Conservation (phyloP, 2,113 vertebrate genomes). For the Erinaceus europaeus region DNA sequence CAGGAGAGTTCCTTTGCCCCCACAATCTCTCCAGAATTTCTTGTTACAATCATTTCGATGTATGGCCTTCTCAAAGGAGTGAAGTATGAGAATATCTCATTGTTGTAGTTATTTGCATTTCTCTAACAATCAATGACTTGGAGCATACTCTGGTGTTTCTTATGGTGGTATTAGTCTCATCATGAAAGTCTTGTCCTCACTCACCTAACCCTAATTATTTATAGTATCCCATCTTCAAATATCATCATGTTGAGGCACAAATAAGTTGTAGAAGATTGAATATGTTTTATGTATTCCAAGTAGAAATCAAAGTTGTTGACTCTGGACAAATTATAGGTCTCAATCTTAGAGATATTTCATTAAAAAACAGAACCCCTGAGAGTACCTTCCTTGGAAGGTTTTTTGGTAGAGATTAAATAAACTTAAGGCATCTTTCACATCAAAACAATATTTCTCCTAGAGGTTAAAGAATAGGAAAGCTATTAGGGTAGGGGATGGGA, state of each 20-base stretch:
- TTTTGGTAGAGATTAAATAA: background rate
- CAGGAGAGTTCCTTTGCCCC: too few species aligned
- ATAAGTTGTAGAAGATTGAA: background rate
- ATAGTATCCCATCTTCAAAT: background rate
- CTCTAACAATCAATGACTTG: too few species aligned
- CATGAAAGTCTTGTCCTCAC: background rate
- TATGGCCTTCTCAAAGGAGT: too few species aligned
- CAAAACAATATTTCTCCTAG: too few species aligned
- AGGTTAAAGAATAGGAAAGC: too few species aligned
- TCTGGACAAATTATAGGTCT: background rate
- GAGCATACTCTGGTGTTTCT: background rate
- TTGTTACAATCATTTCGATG: too few species aligned
- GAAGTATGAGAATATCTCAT: too few species aligned
- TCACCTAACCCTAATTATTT: background rate
- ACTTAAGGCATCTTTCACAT: background rate
- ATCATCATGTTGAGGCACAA: background rate
- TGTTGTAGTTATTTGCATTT: too few species aligned
- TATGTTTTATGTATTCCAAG: too few species aligned
- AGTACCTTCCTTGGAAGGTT: background rate
- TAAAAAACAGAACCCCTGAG: background rate
- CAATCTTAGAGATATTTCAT: background rate
- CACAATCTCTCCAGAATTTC: too few species aligned
- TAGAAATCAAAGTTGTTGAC: background rate
- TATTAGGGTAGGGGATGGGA: too few species aligned
- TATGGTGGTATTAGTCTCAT: background rate